Base-by-base conservation (phyloP, 2,888 invertebrate species). In the Pammene fasciana region DNA sequence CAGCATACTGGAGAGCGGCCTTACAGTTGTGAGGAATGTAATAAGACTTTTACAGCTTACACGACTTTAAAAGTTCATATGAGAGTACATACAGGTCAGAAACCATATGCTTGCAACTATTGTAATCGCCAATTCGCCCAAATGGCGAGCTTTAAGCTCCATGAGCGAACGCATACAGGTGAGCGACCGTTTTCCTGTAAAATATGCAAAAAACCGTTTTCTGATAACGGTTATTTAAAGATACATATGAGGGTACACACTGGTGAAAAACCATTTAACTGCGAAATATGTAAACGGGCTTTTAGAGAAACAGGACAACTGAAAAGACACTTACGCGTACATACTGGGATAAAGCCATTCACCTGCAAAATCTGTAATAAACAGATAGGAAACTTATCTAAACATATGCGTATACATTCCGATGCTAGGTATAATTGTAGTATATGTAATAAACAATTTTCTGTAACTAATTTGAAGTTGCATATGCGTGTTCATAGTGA, bases 311-410 rank as follows among this genome's bases (percentile, higher is more conserved):
- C 86, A 0, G 89, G 90, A 0, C 90, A 90, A 38, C 65, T 92
- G 14, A 92, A 91, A 73, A 67, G 89, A 0, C 92, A 92, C 67
- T 83, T 86, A 84, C 71, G 88, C 0, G 83, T 89, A 0, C 92
- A 92, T 13, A 88, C 86, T 0, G 92, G 91, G 0, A 71, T 88
- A 0, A 90, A 90, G 55, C 86, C 90, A 0, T 90, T 89, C 46
- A 89, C 89, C 0, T 92, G 92, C 67, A 89, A 90, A 65, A 78
- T 92, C 1, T 92, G 92, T 64, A 89, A 90, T 50, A 92, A 92
- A 45, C 90, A 92, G 61, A 88, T 91, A 9, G 88, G 88, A 0
- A 90, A 90, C 73, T 70, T 91, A 7, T 85, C 90, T 0, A 90
- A 90, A 38, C 91, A 91, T 73, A 90, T 90, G 90, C 77, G 83